Base-by-base conservation (phyloP, 2,888 invertebrate genomes). In the Drosophila quinaria region DNA sequence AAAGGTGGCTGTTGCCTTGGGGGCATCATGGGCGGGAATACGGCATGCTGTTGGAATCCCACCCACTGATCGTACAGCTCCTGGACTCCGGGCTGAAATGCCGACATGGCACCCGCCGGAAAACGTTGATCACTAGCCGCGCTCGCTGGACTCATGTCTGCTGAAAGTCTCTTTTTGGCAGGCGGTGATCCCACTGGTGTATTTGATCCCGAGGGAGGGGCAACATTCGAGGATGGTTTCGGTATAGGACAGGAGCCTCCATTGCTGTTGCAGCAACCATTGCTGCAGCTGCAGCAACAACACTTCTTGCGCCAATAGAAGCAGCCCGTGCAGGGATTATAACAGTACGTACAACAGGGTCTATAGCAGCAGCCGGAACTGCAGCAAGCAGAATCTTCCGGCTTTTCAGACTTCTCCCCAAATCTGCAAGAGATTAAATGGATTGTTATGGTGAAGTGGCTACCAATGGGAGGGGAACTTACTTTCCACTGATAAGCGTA, bases 291-390 rank as follows among this genome's bases (percentile, higher is more conserved):
- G 25, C 50, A 64, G 37, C 50, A 69, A 33, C 35, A 58, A 17
- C 35, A 55, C 17, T 65, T 64, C 1, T 42, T 51, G 11, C 41
- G 68, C 58, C 70, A 90, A 56, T 39, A 75, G 33, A 58, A 88
- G 15, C 52, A 62, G 0, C 88, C 67, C 6, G 67, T 81, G 49
- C 25, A 78, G 6, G 90, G 85, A 61, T 72, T 78, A 25, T 62
- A 87, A 39, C 35, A 69, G 41, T 65, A 88, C 10, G 39, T 31
- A 22, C 51, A 49, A 33, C 46, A 33, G 3, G 69, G 70, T 37
- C 58, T 54, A 10, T 50, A 42, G 44, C 68, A 64, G 22, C 49
- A 58, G 3, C 39, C 22, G 4, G 56, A 5, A 25, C 11, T 60
- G 56, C 55, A 68, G 13, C 49, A 39, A 11, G 33, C 0, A 3